phyloP scores from a whole-genome alignment of 2,797 vertebrate genomes.

The Bradypodion ventrale region DNA sequence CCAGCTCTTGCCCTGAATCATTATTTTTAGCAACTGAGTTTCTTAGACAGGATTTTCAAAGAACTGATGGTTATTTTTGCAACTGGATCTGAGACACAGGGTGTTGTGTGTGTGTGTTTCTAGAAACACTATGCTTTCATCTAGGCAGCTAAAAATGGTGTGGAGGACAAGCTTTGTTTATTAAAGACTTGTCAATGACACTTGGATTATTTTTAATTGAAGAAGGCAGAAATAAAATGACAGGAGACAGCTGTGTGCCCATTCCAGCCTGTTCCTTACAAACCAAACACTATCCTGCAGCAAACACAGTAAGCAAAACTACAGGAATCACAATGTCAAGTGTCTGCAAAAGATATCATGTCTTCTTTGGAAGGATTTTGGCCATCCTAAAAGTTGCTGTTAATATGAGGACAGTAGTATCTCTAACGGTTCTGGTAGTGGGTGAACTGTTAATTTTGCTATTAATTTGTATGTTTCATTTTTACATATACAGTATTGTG shows the following conservation, averaged over 20 bases:
- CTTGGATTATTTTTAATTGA: constrained; percentile 37
- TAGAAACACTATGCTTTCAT: not conserved
- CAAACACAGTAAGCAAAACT: no score
- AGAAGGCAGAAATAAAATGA: constrained; percentile 5
- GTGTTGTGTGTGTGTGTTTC: no score
- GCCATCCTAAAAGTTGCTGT: no score
- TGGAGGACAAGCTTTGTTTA: constrained; percentile 7
- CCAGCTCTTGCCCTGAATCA: not conserved
- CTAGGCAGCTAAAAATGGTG: not conserved
- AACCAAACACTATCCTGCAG: not conserved
- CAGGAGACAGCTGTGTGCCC: not conserved
- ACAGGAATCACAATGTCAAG: no score
- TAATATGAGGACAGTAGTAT: no score
- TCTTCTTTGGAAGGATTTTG: no score
- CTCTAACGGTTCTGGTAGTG: no score
- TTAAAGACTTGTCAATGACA: constrained; percentile 9
- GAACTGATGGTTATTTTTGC: constrained; percentile 6
- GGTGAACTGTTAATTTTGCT: no score
- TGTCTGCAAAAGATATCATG: no score
- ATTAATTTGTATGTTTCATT: no score
- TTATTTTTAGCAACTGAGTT: constrained; percentile 15
- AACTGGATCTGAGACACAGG: not conserved
- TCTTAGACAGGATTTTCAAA: constrained; percentile 27
- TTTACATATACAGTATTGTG: no score
- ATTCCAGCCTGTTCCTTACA: not conserved